Conservation (phyloP, 2,113 vertebrate species). For the Antechinus flavipes region DNA sequence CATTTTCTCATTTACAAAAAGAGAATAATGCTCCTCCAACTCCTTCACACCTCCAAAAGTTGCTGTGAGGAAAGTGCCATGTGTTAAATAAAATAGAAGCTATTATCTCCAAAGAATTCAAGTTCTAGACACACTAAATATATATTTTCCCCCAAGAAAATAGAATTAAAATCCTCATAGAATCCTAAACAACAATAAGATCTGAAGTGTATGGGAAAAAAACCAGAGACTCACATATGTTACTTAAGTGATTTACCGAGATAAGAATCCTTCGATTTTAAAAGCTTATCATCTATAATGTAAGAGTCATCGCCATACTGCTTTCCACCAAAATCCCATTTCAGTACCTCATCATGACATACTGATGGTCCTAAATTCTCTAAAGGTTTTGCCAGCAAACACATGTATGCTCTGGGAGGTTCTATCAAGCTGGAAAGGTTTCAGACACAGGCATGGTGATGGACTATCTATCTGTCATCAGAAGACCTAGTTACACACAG, state of each 20-base stretch:
- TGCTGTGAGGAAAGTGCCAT: background rate
- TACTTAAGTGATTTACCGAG: background rate
- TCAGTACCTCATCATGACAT: background rate
- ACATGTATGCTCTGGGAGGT: background rate
- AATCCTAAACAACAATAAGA: background rate
- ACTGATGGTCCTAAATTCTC: background rate
- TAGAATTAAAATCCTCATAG: background rate
- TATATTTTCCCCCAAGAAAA: background rate
- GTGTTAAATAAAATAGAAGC: background rate
- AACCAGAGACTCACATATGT: background rate
- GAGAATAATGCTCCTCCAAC: background rate
- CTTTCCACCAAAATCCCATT: background rate
- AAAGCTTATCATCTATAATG: background rate
- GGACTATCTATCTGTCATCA: background rate
- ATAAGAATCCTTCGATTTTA: background rate
- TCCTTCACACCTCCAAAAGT: background rate
- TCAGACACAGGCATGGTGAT: background rate
- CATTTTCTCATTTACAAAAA: background rate
- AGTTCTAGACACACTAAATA: background rate
- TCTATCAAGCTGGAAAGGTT: background rate
- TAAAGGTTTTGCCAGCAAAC: background rate
- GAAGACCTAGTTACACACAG: background rate
- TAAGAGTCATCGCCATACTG: background rate
- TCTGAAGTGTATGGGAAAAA: background rate
- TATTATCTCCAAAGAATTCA: background rate